phyloP scores from a whole-genome alignment of 2,888 invertebrate genomes.

The Oegoconia quadripuncta region DNA sequence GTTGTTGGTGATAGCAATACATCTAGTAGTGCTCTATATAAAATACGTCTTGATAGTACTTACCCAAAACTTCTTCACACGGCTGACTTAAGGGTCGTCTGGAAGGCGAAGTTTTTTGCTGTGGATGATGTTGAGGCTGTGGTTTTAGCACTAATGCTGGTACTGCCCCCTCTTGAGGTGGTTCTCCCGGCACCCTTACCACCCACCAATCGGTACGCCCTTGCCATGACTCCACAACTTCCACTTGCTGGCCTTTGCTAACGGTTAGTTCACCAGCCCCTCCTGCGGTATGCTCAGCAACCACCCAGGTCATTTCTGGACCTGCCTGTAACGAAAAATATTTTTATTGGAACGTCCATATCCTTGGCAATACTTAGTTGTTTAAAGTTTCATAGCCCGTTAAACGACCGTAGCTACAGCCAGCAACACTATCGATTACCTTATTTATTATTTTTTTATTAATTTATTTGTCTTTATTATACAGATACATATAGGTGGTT shows the following conservation, averaged over 20 bases:
- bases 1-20: too few relatives aligned
- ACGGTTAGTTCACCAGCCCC: constrained; percentile 90
- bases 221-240: constrained; percentile 89
- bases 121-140: constrained; percentile 50
- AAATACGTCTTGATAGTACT: constrained; percentile 64
- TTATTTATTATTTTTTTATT: too few relatives aligned
- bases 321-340: constrained; percentile 79
- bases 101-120: constrained; percentile 64
- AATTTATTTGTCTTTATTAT: too few relatives aligned
- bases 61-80: constrained; percentile 69
- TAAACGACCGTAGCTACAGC: too few relatives aligned
- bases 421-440: too few relatives aligned
- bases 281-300: constrained; percentile 90
- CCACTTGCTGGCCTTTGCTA: constrained; percentile 95
- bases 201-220: constrained; percentile 85
- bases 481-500: too few relatives aligned
- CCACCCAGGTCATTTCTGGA: constrained; percentile 94
- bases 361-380: too few relatives aligned
- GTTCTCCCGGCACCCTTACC: constrained; percentile 81
- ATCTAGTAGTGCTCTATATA: background rate
- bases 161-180: constrained; percentile 88
- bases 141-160: constrained; percentile 85
- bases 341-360: background rate
- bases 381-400: too few relatives aligned
- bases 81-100: constrained; percentile 63